Conservation (phyloP, 1,140 invertebrate genomes). For the Pachypsylla venusta region DNA sequence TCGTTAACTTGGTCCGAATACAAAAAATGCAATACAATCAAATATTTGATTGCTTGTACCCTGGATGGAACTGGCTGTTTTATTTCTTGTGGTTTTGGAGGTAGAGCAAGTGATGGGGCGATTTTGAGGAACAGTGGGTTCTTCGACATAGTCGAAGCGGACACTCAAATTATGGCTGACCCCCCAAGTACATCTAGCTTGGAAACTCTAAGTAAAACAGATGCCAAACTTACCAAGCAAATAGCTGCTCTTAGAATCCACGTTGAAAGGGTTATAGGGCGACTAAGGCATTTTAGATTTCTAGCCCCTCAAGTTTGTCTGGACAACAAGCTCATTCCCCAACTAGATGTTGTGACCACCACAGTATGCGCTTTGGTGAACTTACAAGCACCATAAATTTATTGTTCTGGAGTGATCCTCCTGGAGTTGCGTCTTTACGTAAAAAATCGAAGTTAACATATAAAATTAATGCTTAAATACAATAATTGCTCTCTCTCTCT, state of each 20-base stretch:
- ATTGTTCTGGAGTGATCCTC: too few relatives aligned
- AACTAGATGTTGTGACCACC: neutral
- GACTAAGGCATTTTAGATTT: neutral
- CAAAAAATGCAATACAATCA: conserved; percentile 28
- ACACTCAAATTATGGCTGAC: conserved; percentile 28
- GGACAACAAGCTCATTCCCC: neutral
- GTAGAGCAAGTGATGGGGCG: conserved; percentile 27
- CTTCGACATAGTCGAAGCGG: conserved; percentile 22
- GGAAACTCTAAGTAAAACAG: neutral
- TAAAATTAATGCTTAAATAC: too few relatives aligned
- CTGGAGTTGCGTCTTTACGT: too few relatives aligned
- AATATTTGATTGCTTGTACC: conserved; percentile 31
- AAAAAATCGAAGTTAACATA: too few relatives aligned
- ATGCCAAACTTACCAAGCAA: conserved; percentile 6
- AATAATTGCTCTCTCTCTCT: too few relatives aligned
- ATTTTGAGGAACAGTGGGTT: conserved; percentile 28
- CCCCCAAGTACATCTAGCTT: neutral
- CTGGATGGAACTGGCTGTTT: conserved; percentile 31
- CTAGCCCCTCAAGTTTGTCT: neutral
- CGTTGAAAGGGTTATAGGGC: conserved; percentile 9
- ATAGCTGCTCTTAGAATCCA: conserved; percentile 6
- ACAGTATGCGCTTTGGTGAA: neutral
- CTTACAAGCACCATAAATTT: neutral
- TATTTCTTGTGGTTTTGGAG: conserved; percentile 31
- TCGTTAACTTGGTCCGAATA: conserved; percentile 24